Percentiles rank a stretch among this genome's conserved stretches.
These are phyloP conservation scores for Eulemur rubriventer DNA, from an alignment of 2,797 vertebrate genomes.

Conservation along the genomic window DNA sequence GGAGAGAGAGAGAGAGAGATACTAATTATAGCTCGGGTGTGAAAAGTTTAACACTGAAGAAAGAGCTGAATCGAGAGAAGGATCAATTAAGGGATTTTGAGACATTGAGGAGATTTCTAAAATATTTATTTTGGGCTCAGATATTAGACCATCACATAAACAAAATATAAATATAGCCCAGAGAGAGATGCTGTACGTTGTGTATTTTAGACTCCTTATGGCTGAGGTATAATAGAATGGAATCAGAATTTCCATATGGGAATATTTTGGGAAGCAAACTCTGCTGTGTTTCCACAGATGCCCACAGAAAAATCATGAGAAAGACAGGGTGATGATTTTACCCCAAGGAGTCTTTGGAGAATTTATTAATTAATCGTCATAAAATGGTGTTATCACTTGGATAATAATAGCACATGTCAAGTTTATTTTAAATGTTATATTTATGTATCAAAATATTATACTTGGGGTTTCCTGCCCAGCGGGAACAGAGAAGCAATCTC, in stretches of 20 bases:
- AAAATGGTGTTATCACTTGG: background rate
- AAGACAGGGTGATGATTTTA: background rate
- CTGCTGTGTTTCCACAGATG: background rate
- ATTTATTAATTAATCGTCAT: conserved; percentile 12
- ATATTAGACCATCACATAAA: conserved; percentile 47
- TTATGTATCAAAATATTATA: background rate
- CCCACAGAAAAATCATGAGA: background rate
- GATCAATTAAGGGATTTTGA: conserved; percentile 32
- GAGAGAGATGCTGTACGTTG: conserved; percentile 47
- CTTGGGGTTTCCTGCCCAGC: background rate
- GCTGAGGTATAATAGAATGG: background rate
- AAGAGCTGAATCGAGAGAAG: background rate
- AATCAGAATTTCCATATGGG: conserved; percentile 39
- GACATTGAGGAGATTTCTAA: conserved; percentile 41
- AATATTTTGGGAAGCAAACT: background rate
- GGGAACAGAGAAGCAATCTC: background rate
- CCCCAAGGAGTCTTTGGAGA: background rate
- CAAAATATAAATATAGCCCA: conserved; percentile 45
- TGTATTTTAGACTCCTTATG: conserved; percentile 2
- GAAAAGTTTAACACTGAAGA: conserved; percentile 31
- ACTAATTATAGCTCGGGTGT: conserved; percentile 13
- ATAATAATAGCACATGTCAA: background rate
- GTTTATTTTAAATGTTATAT: conserved; percentile 6
- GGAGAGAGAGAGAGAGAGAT: background rate
- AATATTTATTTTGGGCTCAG: conserved; percentile 56